Conservation (phyloP, 2,113 vertebrate genomes). For the Dolichallabes microphthalmus region DNA sequence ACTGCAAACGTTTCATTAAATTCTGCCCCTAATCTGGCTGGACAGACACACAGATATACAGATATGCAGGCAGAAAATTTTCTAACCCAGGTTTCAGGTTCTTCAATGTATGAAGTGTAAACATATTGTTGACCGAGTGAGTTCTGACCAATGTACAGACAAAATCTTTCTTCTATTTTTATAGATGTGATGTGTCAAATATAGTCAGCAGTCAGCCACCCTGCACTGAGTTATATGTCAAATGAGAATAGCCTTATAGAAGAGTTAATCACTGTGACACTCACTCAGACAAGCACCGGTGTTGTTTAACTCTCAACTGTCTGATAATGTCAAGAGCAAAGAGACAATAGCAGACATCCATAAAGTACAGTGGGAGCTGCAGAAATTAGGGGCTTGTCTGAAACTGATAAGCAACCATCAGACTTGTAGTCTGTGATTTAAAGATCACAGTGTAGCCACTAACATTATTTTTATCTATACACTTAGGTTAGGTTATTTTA, state of each 20-base stretch:
- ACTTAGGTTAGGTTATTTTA: slow-evolving; percentile 43
- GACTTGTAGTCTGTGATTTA: slow-evolving; percentile 68
- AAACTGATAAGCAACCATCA: slow-evolving; percentile 68
- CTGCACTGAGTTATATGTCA: background rate
- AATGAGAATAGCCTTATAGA: background rate
- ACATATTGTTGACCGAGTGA: no score
- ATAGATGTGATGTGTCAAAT: background rate
- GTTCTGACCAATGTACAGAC: no score
- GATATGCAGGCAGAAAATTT: no score
- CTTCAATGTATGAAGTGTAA: no score
- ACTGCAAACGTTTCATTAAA: no score
- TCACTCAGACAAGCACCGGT: slow-evolving; percentile 17
- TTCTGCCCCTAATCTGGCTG: no score
- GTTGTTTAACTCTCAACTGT: background rate
- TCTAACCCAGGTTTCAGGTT: no score
- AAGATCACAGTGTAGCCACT: slow-evolving; percentile 62
- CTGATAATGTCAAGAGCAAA: slow-evolving; percentile 7
- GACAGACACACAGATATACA: no score
- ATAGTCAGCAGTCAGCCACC: background rate
- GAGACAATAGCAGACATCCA: slow-evolving; percentile 48
- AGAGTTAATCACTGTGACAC: slow-evolving; percentile 19
- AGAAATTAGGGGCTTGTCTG: slow-evolving; percentile 66
- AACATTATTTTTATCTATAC: slow-evolving; percentile 60
- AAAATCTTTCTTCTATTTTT: no score
- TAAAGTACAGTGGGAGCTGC: slow-evolving; percentile 49